Conservation (phyloP, 2,888 invertebrate species). For the Habroteleia sp. region DNA sequence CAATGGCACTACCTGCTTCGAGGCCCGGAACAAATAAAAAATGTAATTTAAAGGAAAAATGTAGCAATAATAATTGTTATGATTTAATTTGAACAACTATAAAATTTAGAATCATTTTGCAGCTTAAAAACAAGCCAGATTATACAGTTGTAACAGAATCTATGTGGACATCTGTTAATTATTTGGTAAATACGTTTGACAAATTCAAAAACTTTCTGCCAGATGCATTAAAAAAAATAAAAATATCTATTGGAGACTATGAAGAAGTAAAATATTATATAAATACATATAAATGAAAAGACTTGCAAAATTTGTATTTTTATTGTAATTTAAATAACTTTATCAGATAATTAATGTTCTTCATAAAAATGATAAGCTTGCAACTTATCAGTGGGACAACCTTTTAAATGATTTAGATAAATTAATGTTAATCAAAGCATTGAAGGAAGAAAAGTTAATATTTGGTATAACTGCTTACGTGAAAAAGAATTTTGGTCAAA, state of each 20-base stretch:
- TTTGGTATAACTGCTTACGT: slow-evolving; percentile 92
- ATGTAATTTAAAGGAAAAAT: no score
- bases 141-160: slow-evolving; percentile 84
- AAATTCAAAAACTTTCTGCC: slow-evolving; percentile 82
- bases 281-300: no score
- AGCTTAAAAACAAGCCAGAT: slow-evolving; percentile 84
- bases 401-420: slow-evolving; percentile 88
- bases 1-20: slow-evolving; percentile 92
- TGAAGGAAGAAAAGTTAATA: slow-evolving; percentile 91
- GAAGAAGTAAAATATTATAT: slow-evolving; percentile 84
- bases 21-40: slow-evolving; percentile 85
- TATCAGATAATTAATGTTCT: slow-evolving; percentile 85
- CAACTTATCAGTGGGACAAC: slow-evolving; percentile 84
- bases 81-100: no score
- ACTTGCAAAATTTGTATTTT: no score
- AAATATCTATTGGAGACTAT: slow-evolving; percentile 84
- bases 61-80: no score
- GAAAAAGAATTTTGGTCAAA: slow-evolving; percentile 87
- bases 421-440: slow-evolving; percentile 88
- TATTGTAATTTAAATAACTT: no score
- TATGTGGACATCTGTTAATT: slow-evolving; percentile 87
- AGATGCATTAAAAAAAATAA: slow-evolving; percentile 83
- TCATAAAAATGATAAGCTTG: slow-evolving; percentile 73
- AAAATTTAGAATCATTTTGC: no score
- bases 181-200: slow-evolving; percentile 84